phyloP scores from a whole-genome alignment of 2,797 vertebrate species.

The Anomalospiza imberbis region DNA sequence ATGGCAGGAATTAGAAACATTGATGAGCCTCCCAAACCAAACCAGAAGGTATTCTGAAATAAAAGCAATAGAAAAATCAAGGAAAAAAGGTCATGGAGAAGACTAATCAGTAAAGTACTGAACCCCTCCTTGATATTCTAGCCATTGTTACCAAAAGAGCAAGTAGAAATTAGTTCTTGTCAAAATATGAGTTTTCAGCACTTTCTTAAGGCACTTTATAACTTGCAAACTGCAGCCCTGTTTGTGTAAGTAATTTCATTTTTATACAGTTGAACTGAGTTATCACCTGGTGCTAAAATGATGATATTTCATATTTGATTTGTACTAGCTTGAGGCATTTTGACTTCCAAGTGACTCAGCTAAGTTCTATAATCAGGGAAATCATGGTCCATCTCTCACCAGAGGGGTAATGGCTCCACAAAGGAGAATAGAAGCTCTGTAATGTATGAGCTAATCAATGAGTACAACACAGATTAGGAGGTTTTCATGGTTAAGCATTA shows the following conservation, averaged over 20 bases:
- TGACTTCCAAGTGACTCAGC: background rate
- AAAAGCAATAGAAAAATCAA: background rate
- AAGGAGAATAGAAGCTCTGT: background rate
- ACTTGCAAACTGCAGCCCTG: background rate
- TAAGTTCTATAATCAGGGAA: background rate
- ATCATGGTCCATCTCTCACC: background rate
- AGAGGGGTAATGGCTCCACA: background rate
- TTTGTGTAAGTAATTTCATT: constrained; percentile 24
- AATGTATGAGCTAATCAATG: background rate
- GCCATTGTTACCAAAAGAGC: background rate
- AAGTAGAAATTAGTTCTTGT: background rate
- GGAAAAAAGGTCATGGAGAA: background rate
- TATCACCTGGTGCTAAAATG: background rate
- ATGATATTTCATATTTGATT: constrained; percentile 11
- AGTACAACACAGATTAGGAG: background rate
- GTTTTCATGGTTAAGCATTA: background rate
- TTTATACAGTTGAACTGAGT: constrained; percentile 12
- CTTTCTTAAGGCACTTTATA: background rate
- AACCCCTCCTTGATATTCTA: background rate
- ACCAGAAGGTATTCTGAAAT: constrained; percentile 94
- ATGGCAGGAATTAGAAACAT: constrained; percentile 89
- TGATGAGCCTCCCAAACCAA: constrained; percentile 89
- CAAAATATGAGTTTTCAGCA: background rate
- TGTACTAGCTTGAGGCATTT: background rate
- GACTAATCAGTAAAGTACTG: background rate